Percentiles rank a stretch among this genome's conserved stretches.
Conservation (phyloP, 2,113 vertebrate species). For the Porphyrio hochstetteri region DNA sequence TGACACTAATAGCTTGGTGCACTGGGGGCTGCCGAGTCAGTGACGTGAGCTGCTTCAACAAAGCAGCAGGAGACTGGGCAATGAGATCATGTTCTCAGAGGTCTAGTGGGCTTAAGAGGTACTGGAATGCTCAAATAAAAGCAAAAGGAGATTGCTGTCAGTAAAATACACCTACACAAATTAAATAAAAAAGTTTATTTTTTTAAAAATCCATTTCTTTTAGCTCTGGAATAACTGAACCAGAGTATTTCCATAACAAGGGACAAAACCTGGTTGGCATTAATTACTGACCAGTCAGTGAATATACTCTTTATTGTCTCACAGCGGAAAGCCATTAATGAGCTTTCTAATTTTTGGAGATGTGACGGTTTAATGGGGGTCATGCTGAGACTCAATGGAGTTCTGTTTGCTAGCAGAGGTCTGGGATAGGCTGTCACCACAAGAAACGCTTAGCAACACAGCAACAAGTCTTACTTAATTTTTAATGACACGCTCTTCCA, state of each 20-base stretch:
- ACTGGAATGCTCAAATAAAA: neutral
- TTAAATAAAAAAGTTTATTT: neutral
- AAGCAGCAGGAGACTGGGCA: neutral
- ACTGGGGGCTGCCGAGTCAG: neutral
- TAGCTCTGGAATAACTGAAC: neutral
- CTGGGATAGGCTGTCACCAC: conserved; percentile 30
- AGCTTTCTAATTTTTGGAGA: conserved; percentile 64
- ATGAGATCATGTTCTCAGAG: neutral
- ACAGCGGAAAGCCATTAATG: conserved; percentile 66
- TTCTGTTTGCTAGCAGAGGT: conserved; percentile 31
- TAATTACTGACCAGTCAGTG: conserved; percentile 57
- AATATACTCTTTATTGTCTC: conserved; percentile 55
- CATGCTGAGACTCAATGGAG: conserved; percentile 56
- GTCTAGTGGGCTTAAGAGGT: neutral
- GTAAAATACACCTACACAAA: neutral
- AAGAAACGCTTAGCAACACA: conserved; percentile 10
- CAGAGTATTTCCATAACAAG: conserved; percentile 1
- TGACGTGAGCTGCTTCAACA: neutral
- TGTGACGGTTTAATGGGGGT: conserved; percentile 54
- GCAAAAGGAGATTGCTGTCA: neutral
- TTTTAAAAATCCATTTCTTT: neutral
- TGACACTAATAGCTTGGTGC: neutral
- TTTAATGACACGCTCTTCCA: neutral
- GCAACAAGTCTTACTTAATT: conserved; percentile 28
- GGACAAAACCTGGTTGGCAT: conserved; percentile 23